Evolutionary conservation across 1,140 invertebrate genomes (phyloP).

Genomic region (Lepidurus apus): DNA sequence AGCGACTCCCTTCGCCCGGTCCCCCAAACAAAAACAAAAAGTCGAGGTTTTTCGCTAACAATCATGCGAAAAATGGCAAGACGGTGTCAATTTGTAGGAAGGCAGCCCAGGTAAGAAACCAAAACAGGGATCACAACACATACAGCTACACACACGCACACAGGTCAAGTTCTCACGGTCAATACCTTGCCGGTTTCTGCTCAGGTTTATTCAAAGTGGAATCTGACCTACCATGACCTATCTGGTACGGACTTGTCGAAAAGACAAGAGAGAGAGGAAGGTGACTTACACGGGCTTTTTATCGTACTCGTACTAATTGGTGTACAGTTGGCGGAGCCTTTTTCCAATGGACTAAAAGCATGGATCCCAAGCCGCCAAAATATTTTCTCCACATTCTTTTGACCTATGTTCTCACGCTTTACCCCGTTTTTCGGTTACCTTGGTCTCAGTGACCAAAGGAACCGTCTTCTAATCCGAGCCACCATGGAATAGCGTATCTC

Average conservation of each 20-base stretch:
- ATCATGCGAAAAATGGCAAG: slow-evolving; percentile 14
- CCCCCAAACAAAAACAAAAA: not conserved
- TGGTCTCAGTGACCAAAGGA: too few relatives aligned
- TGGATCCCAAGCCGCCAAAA: not conserved
- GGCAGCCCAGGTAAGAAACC: not conserved
- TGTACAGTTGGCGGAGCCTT: not conserved
- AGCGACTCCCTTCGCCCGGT: not conserved
- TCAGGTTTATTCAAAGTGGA: not conserved
- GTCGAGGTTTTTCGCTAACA: slow-evolving; percentile 10
- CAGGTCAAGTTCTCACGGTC: slow-evolving; percentile 13
- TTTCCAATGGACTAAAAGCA: not conserved
- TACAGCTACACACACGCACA: not conserved
- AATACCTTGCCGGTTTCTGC: not conserved
- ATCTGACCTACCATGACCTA: not conserved
- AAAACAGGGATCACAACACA: not conserved
- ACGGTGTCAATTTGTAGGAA: not conserved
- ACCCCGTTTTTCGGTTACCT: not conserved
- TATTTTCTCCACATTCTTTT: not conserved
- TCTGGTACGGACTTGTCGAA: not conserved
- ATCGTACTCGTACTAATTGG: not conserved
- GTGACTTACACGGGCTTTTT: not conserved
- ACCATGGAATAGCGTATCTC: too few relatives aligned
- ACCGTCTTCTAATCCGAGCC: too few relatives aligned
- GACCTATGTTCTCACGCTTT: not conserved
- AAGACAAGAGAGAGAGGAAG: not conserved